A percentile compares a stretch with the other conserved stretches of the same genome.
Conservation (phyloP, 1,140 invertebrate species). For the Drosophila jambulina region DNA sequence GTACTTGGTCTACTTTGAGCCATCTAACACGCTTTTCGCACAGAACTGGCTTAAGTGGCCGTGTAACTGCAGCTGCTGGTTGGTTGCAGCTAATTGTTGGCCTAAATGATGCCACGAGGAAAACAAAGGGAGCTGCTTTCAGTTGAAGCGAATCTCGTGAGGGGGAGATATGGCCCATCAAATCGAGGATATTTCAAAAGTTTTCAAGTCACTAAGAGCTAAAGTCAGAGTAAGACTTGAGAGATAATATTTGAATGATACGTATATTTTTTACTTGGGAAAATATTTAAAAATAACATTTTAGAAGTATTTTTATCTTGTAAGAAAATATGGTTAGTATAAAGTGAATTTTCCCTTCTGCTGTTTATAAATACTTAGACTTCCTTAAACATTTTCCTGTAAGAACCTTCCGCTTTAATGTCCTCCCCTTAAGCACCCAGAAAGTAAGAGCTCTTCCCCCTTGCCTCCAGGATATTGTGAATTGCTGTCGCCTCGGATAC, state of each 20-base stretch:
- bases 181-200: conserved; percentile 1
- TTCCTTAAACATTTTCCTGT: neutral
- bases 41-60: conserved; percentile 36
- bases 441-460: neutral
- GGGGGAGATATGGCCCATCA: neutral
- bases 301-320: neutral
- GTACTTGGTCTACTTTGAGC: conserved; percentile 45
- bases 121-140: conserved; percentile 17
- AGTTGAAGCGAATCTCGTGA: neutral
- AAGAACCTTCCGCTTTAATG: neutral
- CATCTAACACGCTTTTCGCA: conserved; percentile 44
- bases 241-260: neutral
- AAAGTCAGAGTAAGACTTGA: neutral
- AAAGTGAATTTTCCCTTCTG: neutral
- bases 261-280: neutral
- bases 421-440: neutral
- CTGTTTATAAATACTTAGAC: neutral
- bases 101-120: conserved; percentile 38
- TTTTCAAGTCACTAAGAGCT: neutral
- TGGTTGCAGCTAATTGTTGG: conserved; percentile 45
- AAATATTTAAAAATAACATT: neutral
- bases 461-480: neutral
- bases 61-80: conserved; percentile 41
- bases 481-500: conserved; percentile 23
- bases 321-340: neutral